Conservation (phyloP, 2,888 invertebrate species). For the Aspidapion aeneum region DNA sequence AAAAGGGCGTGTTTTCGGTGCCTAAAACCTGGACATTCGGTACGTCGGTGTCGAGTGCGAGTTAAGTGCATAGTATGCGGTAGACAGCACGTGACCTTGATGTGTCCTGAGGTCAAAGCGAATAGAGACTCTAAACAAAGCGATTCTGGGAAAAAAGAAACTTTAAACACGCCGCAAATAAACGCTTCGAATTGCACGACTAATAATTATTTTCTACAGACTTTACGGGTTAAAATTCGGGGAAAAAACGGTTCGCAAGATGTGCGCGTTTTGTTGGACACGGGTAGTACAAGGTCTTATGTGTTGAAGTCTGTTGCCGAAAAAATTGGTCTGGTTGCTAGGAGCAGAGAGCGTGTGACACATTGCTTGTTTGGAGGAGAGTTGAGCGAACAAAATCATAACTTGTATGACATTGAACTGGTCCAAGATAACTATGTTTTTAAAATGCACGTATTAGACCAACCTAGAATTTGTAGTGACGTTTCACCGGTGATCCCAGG, state of each 20-base stretch:
- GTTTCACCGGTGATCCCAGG: conserved; percentile 6
- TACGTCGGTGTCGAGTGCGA: conserved; percentile 24
- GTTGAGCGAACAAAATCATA: conserved; percentile 22
- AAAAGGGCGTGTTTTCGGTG: conserved; percentile 30
- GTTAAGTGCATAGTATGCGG: conserved; percentile 29
- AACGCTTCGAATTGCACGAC: conserved; percentile 4
- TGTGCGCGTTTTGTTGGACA: conserved; percentile 14
- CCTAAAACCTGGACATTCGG: conserved; percentile 26
- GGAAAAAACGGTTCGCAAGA: not conserved
- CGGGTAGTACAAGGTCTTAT: conserved; percentile 18
- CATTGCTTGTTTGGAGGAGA: conserved; percentile 44
- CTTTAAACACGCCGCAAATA: too few relatives aligned
- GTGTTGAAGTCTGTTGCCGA: conserved; percentile 14
- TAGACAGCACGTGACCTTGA: conserved; percentile 26
- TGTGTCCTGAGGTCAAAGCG: conserved; percentile 25
- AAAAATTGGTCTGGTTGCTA: conserved; percentile 1
- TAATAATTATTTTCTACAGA: conserved; percentile 17
- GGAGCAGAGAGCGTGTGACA: conserved; percentile 5
- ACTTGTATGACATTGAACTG: conserved; percentile 11
- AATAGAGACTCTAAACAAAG: too few relatives aligned
- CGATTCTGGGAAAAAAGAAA: too few relatives aligned
- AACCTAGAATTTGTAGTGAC: conserved; percentile 15
- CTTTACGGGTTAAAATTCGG: conserved; percentile 11
- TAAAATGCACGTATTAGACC: too few relatives aligned
- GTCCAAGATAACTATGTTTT: conserved; percentile 1